Conservation (phyloP, 1,140 invertebrate genomes). For the Telenomus remus region DNA sequence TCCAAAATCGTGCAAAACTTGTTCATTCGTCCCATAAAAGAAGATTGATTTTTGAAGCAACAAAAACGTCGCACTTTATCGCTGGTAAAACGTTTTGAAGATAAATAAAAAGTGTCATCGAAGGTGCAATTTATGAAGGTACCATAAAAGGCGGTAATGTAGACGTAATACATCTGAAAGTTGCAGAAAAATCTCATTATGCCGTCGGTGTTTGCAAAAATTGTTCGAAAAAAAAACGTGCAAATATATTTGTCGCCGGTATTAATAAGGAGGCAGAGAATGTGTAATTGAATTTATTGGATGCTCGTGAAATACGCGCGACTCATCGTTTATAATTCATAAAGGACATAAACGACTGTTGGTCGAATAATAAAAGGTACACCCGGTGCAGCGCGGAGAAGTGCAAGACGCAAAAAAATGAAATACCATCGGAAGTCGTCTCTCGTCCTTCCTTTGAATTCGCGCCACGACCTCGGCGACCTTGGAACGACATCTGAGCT, state of each 20-base stretch:
- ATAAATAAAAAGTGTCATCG: conserved; percentile 7
- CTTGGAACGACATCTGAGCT: conserved; percentile 56
- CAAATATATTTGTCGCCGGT: conserved; percentile 29
- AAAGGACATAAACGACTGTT: conserved; percentile 34
- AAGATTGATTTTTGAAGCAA: background rate
- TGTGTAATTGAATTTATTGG: conserved; percentile 48
- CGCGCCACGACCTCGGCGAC: conserved; percentile 48
- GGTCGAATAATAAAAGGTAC: conserved; percentile 44
- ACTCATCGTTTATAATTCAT: conserved; percentile 47
- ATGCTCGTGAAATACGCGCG: conserved; percentile 39
- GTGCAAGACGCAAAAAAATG: conserved; percentile 31
- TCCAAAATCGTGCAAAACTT: background rate
- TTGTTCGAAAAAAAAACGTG: background rate
- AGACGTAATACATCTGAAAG: conserved; percentile 29
- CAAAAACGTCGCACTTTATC: background rate
- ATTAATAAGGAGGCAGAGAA: conserved; percentile 38
- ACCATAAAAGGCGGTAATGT: conserved; percentile 34
- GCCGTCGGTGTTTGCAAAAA: conserved; percentile 16
- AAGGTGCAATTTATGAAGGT: conserved; percentile 33
- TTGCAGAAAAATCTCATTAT: conserved; percentile 24
- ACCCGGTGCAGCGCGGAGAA: conserved; percentile 40
- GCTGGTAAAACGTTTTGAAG: background rate
- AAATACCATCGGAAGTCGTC: conserved; percentile 58
- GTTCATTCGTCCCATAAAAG: background rate
- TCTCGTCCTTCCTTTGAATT: conserved; percentile 58